Conservation (phyloP, 1,140 invertebrate species). For the Neuroterus valhalla region DNA sequence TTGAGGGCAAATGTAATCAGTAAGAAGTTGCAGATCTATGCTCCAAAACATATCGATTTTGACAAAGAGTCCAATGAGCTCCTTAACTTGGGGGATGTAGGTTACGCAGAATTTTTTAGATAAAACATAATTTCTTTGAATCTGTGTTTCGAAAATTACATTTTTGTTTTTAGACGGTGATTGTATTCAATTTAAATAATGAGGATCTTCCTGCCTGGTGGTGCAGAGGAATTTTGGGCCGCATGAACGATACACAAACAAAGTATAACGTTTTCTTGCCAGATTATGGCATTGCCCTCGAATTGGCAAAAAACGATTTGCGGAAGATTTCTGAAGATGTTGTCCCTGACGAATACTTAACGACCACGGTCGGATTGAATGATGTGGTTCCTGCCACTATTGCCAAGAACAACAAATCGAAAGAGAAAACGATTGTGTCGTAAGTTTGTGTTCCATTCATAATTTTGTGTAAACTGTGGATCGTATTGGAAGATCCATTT, state of each 20-base stretch:
- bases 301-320: conserved; percentile 51
- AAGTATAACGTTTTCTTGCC: conserved; percentile 59
- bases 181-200: conserved; percentile 43
- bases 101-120: conserved; percentile 4
- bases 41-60: conserved; percentile 31
- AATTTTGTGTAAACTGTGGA: too few relatives aligned
- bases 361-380: conserved; percentile 55
- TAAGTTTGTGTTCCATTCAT: conserved; percentile 29
- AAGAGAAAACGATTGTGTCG: conserved; percentile 41
- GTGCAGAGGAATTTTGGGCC: conserved; percentile 55
- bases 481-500: too few relatives aligned
- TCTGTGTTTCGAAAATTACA: background rate
- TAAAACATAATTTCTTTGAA: background rate
- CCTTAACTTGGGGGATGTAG: conserved; percentile 54
- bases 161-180: conserved; percentile 42
- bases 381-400: conserved; percentile 55
- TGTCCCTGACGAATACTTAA: conserved; percentile 54
- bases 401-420: conserved; percentile 28
- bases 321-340: conserved; percentile 38
- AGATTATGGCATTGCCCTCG: conserved; percentile 59
- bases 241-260: conserved; percentile 18
- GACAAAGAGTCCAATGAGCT: conserved; percentile 19
- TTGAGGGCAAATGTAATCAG: conserved; percentile 37
- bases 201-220: conserved; percentile 54
- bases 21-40: conserved; percentile 40